phyloP scores from a whole-genome alignment of 2,888 invertebrate genomes.

The Rhingia campestris region DNA sequence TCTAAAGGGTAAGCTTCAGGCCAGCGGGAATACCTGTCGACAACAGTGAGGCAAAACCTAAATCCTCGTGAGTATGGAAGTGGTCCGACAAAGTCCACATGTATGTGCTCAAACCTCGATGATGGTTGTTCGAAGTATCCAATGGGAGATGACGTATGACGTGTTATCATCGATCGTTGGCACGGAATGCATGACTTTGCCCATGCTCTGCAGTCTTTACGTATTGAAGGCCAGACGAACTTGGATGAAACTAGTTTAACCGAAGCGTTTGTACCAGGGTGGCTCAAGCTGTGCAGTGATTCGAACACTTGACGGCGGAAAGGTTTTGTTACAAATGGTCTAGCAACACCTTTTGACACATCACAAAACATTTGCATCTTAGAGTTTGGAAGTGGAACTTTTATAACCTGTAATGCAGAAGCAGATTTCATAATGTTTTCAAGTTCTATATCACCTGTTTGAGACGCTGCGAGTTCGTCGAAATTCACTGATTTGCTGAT shows the following conservation, averaged over 20 bases:
- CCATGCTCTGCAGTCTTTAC: constrained; percentile 15
- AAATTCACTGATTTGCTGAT: constrained; percentile 23
- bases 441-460: constrained; percentile 11
- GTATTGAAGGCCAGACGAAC: constrained; percentile 8
- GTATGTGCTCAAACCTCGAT: constrained; percentile 13
- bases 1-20: constrained; percentile 28
- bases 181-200: constrained; percentile 48
- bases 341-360: background rate
- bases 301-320: background rate
- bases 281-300: constrained; percentile 1
- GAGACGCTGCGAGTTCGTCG: constrained; percentile 53
- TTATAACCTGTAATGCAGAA: constrained; percentile 5
- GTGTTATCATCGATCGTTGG: constrained; percentile 14
- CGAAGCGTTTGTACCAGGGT: background rate
- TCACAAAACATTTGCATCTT: constrained; percentile 3
- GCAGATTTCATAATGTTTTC: constrained; percentile 1
- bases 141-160: constrained; percentile 13
- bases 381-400: constrained; percentile 17
- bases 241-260: constrained; percentile 5
- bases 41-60: constrained; percentile 27
- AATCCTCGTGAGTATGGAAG: constrained; percentile 13
- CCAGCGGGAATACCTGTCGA: constrained; percentile 24
- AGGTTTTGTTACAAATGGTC: background rate
- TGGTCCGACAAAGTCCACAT: constrained; percentile 8
- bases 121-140: constrained; percentile 20